Evolutionary conservation across 2,113 vertebrate genomes (phyloP).

Genomic region (Sylvietta virens): DNA sequence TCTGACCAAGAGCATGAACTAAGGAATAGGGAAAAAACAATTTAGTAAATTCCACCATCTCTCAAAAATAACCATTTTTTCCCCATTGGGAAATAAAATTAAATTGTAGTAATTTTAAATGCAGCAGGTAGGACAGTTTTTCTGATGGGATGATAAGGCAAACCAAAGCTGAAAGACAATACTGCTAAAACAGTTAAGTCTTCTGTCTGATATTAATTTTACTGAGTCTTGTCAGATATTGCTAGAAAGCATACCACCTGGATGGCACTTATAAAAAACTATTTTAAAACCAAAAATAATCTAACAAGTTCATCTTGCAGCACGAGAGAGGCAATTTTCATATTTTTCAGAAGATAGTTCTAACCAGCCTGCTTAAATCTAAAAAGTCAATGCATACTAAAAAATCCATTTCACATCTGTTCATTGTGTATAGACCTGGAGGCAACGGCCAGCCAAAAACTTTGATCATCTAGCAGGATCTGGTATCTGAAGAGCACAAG

Average conservation of each 20-base stretch:
- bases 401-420: slow-evolving; percentile 28
- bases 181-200: neutral
- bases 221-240: neutral
- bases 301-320: neutral
- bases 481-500: neutral
- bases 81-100: neutral
- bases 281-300: neutral
- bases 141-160: neutral
- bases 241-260: neutral
- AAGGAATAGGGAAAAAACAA: neutral
- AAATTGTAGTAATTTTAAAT: neutral
- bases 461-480: slow-evolving; percentile 32
- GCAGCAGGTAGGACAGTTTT: neutral
- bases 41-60: neutral
- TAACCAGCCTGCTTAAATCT: neutral
- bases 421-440: neutral
- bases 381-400: neutral
- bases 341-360: neutral
- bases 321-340: neutral
- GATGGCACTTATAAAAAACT: neutral
- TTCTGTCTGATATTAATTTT: neutral
- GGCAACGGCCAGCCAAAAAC: slow-evolving; percentile 18
- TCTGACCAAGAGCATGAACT: neutral
- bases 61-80: neutral
- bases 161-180: neutral